A percentile compares a stretch with the other conserved stretches of the same genome.
These are phyloP conservation scores for Hexactinellida sp. DNA, from an alignment of 37 sponge, comb jelly and placozoan genomes.

Conservation along the genomic window DNA sequence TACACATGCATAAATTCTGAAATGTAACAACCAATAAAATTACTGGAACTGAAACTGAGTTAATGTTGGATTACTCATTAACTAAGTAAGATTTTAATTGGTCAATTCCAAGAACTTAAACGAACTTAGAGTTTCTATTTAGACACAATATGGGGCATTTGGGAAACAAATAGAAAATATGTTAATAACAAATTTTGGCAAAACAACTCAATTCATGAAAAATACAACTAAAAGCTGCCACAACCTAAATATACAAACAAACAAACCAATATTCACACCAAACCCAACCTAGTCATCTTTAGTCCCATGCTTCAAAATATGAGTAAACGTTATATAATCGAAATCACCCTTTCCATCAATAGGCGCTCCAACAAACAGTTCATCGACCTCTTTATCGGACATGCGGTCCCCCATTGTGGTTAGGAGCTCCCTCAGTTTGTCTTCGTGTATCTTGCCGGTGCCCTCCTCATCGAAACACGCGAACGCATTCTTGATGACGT, in stretches of 20 bases:
- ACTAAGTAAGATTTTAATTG: no score
- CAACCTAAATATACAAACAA: neutral
- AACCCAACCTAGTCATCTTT: conserved; percentile 64
- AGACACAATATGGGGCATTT: no score
- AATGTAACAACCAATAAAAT: no score
- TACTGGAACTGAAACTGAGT: no score
- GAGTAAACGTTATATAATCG: conserved; percentile 87
- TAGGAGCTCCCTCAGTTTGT: conserved; percentile 74
- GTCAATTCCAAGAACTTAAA: no score
- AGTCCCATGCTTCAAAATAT: conserved; percentile 93
- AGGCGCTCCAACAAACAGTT: conserved; percentile 86
- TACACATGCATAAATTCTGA: no score
- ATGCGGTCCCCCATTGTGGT: conserved; percentile 93
- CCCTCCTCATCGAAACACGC: conserved; percentile 96
- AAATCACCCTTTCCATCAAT: conserved; percentile 72
- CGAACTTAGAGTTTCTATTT: no score
- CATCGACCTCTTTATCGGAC: conserved; percentile 78
- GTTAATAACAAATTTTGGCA: no score
- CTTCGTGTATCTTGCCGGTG: conserved; percentile 80
- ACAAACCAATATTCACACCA: neutral
- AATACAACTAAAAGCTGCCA: neutral
- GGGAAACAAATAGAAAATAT: no score
- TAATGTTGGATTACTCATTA: no score
- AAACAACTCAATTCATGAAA: no score
- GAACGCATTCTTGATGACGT: conserved; percentile 96